Base-by-base conservation (phyloP, 2,113 vertebrate genomes). In the Vicugna pacos region DNA sequence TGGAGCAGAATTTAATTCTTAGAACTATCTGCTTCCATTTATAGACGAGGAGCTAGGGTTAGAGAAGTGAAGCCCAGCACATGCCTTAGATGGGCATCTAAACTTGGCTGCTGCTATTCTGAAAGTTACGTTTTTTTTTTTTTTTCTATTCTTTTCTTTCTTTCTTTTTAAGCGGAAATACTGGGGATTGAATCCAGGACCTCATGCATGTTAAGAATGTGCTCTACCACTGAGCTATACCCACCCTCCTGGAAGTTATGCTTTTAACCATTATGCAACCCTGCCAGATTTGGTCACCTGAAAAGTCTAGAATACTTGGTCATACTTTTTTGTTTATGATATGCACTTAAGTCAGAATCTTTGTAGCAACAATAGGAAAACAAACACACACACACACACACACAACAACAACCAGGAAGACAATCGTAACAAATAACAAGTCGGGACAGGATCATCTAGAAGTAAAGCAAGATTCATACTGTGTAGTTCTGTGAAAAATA, bases 1-100 rank as follows among this genome's bases (percentile, higher is more conserved):
- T 64, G 62, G 56, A 54, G 75, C 26, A 73, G 56, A 72, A 73
- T 94, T 94, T 81, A 87, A 60, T 96, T 92, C 76, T 64, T 90
- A 84, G 48, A 72, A 48, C 22, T 76, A 80, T 60, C 77, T 95
- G 84, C 30, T 94, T 67, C 48, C 42, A 6, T 69, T 91, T 85
- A 62, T 28, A 65, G 91, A 92, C 90, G 75, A 73, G 19, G 85
- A 91, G 42, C 12, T 19, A 46, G 85, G 48, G 64, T 70, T 72
- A 77, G 80, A 79, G 83, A 89, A 86, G 46, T 6, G 64, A 72
- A 84, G 88, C 35, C 46, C 48, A 89, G 22, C 6, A 16, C 11
- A 4, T 4, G 10, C 26, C 24, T 87, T 14, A 58, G 42, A 8
- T 92, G 79, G 62, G 50, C 19, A 91, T 54, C 70, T 48, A 22